A percentile compares a stretch with the other conserved stretches of the same genome.
Conservation (phyloP, 2,113 vertebrate species). For the Rhombomys opimus region DNA sequence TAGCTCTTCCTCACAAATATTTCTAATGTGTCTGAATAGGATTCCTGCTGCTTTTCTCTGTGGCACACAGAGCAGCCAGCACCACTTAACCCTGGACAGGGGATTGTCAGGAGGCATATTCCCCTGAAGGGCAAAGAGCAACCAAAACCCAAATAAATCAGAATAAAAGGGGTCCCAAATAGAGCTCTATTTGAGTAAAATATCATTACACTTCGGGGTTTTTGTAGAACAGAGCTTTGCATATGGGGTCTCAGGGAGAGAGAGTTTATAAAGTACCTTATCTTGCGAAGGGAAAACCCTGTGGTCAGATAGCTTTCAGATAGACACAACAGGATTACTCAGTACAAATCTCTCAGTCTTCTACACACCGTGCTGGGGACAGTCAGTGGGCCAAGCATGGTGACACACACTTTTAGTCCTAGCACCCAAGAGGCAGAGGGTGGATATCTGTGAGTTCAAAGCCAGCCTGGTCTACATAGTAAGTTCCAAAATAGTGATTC, state of each 20-base stretch:
- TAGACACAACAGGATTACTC: not conserved
- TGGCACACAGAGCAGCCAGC: slow-evolving; percentile 8
- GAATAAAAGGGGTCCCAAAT: not conserved
- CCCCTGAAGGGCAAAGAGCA: not conserved
- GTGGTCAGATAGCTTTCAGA: slow-evolving; percentile 12
- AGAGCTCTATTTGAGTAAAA: not conserved
- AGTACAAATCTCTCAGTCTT: not conserved
- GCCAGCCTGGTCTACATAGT: not conserved
- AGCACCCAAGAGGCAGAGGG: not conserved
- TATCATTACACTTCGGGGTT: rapidly evolving
- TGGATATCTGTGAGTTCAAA: not conserved
- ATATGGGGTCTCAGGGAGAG: not conserved
- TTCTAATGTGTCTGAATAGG: slow-evolving; percentile 25
- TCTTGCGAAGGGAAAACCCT: not conserved
- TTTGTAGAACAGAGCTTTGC: not conserved
- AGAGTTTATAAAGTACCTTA: not conserved
- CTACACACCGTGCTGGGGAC: not conserved
- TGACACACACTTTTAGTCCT: not conserved
- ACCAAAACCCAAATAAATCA: not conserved
- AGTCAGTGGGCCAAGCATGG: not conserved
- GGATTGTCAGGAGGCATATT: not conserved
- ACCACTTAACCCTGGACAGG: not conserved
- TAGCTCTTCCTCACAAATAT: not conserved
- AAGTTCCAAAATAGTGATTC: not conserved
- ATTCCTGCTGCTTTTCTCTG: not conserved